These are phyloP conservation scores for Drosophila hamatofila DNA, from an alignment of 2,888 invertebrate species.

Conservation along the genomic window DNA sequence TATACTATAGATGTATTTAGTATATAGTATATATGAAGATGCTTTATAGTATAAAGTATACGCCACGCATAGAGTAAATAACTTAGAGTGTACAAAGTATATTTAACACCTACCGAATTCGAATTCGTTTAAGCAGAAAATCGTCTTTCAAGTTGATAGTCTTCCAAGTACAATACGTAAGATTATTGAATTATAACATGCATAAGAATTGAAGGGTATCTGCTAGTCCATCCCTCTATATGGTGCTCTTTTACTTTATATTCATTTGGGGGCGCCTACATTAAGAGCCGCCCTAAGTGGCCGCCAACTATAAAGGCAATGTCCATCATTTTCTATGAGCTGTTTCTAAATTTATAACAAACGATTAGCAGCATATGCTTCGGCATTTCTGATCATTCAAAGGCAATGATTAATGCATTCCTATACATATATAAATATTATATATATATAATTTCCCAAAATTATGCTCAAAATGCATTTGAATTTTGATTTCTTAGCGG, in stretches of 20 bases:
- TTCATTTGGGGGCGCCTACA: constrained; percentile 14
- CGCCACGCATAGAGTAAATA: too few species aligned
- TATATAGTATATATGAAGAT: too few species aligned
- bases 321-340: constrained; percentile 67
- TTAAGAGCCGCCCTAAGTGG: constrained; percentile 37
- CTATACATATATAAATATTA: neutral
- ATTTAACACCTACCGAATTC: too few species aligned
- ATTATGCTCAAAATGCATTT: constrained; percentile 8
- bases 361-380: constrained; percentile 74
- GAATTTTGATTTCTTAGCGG: constrained; percentile 64
- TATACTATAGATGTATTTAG: too few species aligned
- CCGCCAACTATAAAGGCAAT: constrained; percentile 11
- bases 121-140: too few species aligned
- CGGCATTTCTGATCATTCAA: constrained; percentile 45
- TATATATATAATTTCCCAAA: constrained; percentile 25
- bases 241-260: neutral
- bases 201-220: neutral
- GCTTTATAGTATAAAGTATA: too few species aligned
- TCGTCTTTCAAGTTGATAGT: too few species aligned
- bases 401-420: constrained; percentile 50
- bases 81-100: too few species aligned
- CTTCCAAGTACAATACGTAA: too few species aligned
- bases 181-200: too few species aligned
- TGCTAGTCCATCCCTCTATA: neutral
- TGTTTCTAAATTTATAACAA: constrained; percentile 71